Evolutionary conservation across 2,797 vertebrate genomes (phyloP).

Genomic region (Borostomias antarcticus): DNA sequence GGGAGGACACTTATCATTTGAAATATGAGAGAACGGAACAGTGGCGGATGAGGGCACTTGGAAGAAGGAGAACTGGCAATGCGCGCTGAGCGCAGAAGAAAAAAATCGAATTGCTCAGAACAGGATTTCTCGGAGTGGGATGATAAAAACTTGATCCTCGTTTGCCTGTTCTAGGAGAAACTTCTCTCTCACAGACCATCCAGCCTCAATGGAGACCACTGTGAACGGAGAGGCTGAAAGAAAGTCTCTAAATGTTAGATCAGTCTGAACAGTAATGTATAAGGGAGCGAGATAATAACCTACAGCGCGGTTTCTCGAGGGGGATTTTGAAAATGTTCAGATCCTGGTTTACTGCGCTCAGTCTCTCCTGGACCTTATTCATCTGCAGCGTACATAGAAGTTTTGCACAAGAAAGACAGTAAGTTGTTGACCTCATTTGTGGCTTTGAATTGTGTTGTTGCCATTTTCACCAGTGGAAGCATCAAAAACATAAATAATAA

Average conservation of each 20-base stretch:
- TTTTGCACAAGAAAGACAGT: constrained; percentile 74
- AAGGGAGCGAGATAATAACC: constrained; percentile 30
- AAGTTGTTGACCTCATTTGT: constrained; percentile 60
- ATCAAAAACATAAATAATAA: no score
- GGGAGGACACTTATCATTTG: constrained; percentile 75
- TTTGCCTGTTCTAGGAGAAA: constrained; percentile 53
- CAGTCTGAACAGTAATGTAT: constrained; percentile 30
- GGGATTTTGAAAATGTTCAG: constrained; percentile 60
- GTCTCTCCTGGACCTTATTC: constrained; percentile 70
- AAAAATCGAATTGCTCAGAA: constrained; percentile 50
- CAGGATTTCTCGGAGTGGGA: constrained; percentile 63
- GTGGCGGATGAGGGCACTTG: constrained; percentile 78
- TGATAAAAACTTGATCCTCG: constrained; percentile 59
- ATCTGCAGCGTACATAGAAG: constrained; percentile 64
- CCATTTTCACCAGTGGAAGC: no score
- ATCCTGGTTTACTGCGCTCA: constrained; percentile 59
- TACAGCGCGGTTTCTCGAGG: constrained; percentile 31
- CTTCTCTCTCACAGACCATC: constrained; percentile 40
- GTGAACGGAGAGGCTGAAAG: constrained; percentile 22
- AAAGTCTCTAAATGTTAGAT: constrained; percentile 3
- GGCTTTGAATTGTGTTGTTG: constrained; percentile 13
- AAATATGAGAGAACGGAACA: constrained; percentile 78
- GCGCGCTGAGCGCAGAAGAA: constrained; percentile 58
- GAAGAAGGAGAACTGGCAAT: constrained; percentile 67
- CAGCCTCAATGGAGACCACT: constrained; percentile 61